A percentile compares a stretch with the other conserved stretches of the same genome.
Evolutionary conservation across 1,140 invertebrate species (phyloP).

Genomic region (fruit fly (Drosophila melanogaster)): DNA sequence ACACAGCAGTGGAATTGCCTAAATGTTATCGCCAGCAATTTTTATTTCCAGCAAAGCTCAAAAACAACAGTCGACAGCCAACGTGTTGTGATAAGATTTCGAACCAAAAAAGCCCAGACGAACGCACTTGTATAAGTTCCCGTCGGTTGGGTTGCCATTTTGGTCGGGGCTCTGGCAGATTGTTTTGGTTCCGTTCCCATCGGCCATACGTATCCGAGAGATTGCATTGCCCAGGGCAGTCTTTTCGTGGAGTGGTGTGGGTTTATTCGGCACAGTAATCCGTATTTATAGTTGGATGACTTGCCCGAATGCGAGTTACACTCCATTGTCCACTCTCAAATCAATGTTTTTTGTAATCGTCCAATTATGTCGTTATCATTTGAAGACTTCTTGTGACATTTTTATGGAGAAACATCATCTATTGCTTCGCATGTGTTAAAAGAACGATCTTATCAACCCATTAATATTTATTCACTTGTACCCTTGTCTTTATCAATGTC

Average conservation of each 20-base stretch:
- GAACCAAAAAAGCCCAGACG: conserved; percentile 45
- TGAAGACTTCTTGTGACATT: conserved; percentile 4
- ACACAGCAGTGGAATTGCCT: conserved; percentile 32
- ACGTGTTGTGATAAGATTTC: conserved; percentile 64
- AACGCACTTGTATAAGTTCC: conserved; percentile 60
- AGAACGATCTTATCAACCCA: conserved; percentile 36
- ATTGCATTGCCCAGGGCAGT: conserved; percentile 27
- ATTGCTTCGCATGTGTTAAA: conserved; percentile 5
- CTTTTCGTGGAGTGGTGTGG: conserved; percentile 12
- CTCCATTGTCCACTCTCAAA: conserved; percentile 7
- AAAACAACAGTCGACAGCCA: conserved; percentile 69
- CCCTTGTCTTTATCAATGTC: conserved; percentile 40
- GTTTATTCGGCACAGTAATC: conserved; percentile 32
- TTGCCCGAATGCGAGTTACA: conserved; percentile 1
- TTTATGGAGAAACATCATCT: conserved; percentile 8
- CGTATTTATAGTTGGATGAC: conserved; percentile 38
- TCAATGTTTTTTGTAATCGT: conserved; percentile 11
- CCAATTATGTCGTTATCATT: conserved; percentile 8
- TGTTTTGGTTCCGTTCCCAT: conserved; percentile 39
- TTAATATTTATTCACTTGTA: conserved; percentile 27
- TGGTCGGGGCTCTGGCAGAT: conserved; percentile 11
- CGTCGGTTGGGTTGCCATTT: conserved; percentile 20
- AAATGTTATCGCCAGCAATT: conserved; percentile 64
- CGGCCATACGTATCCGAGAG: conserved; percentile 16
- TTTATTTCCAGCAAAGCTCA: conserved; percentile 68